Base-by-base conservation (phyloP, 1,140 invertebrate genomes). In the Melitaea cinxia region DNA sequence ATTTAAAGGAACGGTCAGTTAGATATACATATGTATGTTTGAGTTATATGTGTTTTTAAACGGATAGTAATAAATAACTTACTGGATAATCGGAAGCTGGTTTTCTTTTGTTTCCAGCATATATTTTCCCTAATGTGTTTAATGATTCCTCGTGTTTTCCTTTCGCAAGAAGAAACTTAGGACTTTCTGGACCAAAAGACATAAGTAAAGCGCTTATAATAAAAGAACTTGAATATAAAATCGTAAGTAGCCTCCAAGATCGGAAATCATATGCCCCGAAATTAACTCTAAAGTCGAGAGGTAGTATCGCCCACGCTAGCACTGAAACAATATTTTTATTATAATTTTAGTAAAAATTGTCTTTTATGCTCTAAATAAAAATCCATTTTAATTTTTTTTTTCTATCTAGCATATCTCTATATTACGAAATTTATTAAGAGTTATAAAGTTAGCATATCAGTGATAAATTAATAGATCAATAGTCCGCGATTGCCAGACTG, bases 131-230 rank as follows among this genome's bases (percentile, higher is more conserved):
- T 3, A 96, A 78, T 10, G 94, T 88, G 17, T 90, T 69, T 1
- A 96, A 70, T 0, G 95, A 93, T 69, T 94, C 92, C 0, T 94
- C 88, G 7, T 89, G 77, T 65, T 89, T 91, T 57, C 94, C 94
- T 80, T 93, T 92, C 0, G 93, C 92, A 4, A 96, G 80, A 9
- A 95, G 85, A 80, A 94, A 97, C 75, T 96, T 96, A 0, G 96
- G 96, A 65, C 95, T 96, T 79, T 97, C 96, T 0, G 94, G 94
- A 6, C 89, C 83, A 4, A 93, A 90, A 0, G 93, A 73, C 52
- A 94, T 86, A 0, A 93, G 14, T 0, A 91, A 73, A 0, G 92
- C 91, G 2, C 92, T 50, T 17, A 95, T 66, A 24, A 93, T 45
- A 52, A 88, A 88, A 12, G 75, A 47, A 3, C 53, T 45, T 75